These are phyloP conservation scores for Drosophila phalerata DNA, from an alignment of 2,888 invertebrate species.

Conservation along the genomic window DNA sequence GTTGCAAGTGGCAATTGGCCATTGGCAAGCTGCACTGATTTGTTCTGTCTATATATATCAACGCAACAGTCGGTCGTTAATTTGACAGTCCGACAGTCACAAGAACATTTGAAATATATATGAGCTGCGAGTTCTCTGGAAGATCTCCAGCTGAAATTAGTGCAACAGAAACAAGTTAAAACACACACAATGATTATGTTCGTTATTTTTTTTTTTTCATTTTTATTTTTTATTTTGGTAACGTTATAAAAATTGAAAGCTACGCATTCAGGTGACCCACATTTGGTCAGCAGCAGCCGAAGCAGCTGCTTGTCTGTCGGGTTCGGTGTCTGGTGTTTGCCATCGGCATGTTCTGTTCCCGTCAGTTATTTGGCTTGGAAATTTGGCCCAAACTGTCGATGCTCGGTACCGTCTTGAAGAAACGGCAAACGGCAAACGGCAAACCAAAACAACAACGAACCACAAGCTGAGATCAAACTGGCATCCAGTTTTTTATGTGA, in stretches of 20 bases:
- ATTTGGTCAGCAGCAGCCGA: slow-evolving; percentile 45
- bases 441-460: slow-evolving; percentile 19
- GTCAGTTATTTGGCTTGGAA: slow-evolving; percentile 37
- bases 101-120: not conserved
- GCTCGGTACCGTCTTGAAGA: slow-evolving; percentile 26
- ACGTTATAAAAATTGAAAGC: slow-evolving; percentile 79
- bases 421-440: slow-evolving; percentile 25
- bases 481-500: slow-evolving; percentile 34
- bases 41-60: not conserved
- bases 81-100: slow-evolving; percentile 14
- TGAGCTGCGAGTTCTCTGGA: not conserved
- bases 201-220: slow-evolving; percentile 26
- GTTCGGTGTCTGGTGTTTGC: slow-evolving; percentile 36
- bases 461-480: slow-evolving; percentile 29
- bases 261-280: slow-evolving; percentile 76
- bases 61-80: slow-evolving; percentile 9
- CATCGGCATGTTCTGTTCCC: slow-evolving; percentile 52
- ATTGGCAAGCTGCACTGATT: slow-evolving; percentile 22
- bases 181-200: slow-evolving; percentile 32
- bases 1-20: not conserved
- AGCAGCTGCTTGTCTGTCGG: slow-evolving; percentile 55
- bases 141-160: slow-evolving; percentile 5
- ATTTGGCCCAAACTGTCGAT: slow-evolving; percentile 56
- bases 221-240: slow-evolving; percentile 48
- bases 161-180: slow-evolving; percentile 12